Conservation (phyloP, 1,140 invertebrate genomes). For the Temnothorax longispinosus region DNA sequence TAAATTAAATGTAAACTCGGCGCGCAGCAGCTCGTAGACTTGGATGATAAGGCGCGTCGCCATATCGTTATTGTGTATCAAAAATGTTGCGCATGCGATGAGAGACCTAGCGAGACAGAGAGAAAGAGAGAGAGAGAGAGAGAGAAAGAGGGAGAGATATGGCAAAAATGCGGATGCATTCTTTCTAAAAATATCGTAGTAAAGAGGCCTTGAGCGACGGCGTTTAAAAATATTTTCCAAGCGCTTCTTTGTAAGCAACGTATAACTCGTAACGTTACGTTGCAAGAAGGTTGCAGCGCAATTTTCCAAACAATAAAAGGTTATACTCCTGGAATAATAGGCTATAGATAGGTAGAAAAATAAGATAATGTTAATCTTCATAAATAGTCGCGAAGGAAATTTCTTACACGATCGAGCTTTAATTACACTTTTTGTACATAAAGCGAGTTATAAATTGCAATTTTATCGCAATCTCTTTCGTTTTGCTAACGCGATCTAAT, state of each 20-base stretch:
- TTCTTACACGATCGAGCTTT: not conserved
- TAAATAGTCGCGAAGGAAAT: not conserved
- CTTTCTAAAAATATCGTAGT: constrained; percentile 42
- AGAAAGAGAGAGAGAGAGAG: not conserved
- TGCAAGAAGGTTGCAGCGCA: constrained; percentile 18
- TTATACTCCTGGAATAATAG: not conserved
- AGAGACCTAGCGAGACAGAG: no score
- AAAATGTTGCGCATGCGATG: constrained; percentile 23
- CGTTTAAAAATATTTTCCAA: constrained; percentile 56
- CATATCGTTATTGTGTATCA: not conserved
- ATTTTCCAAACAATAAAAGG: constrained; percentile 44
- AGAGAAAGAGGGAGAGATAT: not conserved
- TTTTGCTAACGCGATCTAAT: not conserved
- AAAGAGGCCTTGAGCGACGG: constrained; percentile 33
- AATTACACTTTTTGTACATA: not conserved
- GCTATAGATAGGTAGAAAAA: constrained; percentile 11
- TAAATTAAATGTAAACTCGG: constrained; percentile 58
- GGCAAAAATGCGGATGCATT: constrained; percentile 29
- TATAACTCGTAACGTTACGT: constrained; percentile 39
- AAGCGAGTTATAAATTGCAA: not conserved
- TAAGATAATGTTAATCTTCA: constrained; percentile 36
- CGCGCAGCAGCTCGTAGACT: constrained; percentile 1
- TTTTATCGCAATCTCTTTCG: not conserved
- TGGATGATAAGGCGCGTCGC: not conserved
- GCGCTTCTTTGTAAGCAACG: constrained; percentile 24